These are phyloP conservation scores for Catharus bicknelli DNA, from an alignment of 2,113 vertebrate genomes.

Conservation along the genomic window DNA sequence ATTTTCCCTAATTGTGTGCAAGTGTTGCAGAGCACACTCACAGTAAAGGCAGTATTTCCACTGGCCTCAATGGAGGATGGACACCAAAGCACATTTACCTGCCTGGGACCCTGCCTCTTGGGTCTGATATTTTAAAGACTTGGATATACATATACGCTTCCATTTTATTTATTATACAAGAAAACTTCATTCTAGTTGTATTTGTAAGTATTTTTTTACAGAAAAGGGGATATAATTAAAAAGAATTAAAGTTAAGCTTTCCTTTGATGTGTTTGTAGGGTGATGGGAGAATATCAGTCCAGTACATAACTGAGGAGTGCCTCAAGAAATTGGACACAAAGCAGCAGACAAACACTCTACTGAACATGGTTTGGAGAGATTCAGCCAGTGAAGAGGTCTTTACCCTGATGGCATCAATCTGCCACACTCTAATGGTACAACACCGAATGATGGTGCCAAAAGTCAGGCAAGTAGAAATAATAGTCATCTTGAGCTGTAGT, in stretches of 20 bases:
- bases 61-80: not conserved
- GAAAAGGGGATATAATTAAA: not conserved
- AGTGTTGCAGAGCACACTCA: not conserved
- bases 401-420: conserved; percentile 90
- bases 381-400: conserved; percentile 93
- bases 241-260: not conserved
- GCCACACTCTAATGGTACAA: conserved; percentile 97
- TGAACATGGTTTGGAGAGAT: conserved; percentile 95
- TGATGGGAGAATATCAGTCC: conserved; percentile 85
- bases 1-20: not conserved
- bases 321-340: conserved; percentile 94
- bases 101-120: not conserved
- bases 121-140: not conserved
- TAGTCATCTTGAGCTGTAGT: not conserved
- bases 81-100: not conserved
- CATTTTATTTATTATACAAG: not conserved
- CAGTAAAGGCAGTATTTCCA: not conserved
- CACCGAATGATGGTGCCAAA: conserved; percentile 97
- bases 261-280: conserved; percentile 71
- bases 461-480: conserved; percentile 85
- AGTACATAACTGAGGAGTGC: conserved; percentile 90
- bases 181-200: not conserved
- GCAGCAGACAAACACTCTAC: conserved; percentile 90
- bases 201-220: not conserved
- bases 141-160: not conserved